phyloP scores from a whole-genome alignment of 1,140 invertebrate species.

The Drosophila baimaii region DNA sequence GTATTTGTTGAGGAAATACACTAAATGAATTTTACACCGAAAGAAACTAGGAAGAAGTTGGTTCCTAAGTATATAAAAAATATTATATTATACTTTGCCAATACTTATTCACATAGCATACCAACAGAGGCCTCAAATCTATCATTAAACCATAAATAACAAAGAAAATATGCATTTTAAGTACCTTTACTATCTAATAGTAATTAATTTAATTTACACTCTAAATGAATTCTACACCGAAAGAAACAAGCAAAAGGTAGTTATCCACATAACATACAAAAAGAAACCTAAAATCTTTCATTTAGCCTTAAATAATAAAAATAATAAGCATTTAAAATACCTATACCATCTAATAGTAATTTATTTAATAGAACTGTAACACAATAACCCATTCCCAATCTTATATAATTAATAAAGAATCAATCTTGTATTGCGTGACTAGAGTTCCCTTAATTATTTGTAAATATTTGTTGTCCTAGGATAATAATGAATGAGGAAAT shows the following conservation, averaged over 20 bases:
- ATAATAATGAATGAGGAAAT: slow-evolving; percentile 8
- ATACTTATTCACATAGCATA: not conserved
- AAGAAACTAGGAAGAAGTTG: not conserved
- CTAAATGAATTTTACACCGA: slow-evolving; percentile 13
- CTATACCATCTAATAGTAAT: not conserved
- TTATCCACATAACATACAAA: no score
- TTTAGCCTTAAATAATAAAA: not conserved
- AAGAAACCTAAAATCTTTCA: no score
- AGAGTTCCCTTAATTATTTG: not conserved
- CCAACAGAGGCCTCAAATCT: no score
- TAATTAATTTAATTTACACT: not conserved
- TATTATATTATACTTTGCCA: not conserved
- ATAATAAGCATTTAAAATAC: no score
- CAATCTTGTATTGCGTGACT: slow-evolving; percentile 1
- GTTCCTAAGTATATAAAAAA: not conserved
- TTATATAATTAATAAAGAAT: slow-evolving; percentile 4
- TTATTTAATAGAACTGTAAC: no score
- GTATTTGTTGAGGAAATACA: slow-evolving; percentile 1
- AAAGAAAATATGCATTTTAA: no score
- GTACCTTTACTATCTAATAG: not conserved
- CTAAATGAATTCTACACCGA: slow-evolving; percentile 13
- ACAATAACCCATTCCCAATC: not conserved
- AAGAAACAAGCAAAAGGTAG: not conserved
- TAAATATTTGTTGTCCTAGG: not conserved
- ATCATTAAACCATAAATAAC: not conserved